Evolutionary conservation across 2,888 invertebrate genomes (phyloP).

Genomic region (Formica aserva): DNA sequence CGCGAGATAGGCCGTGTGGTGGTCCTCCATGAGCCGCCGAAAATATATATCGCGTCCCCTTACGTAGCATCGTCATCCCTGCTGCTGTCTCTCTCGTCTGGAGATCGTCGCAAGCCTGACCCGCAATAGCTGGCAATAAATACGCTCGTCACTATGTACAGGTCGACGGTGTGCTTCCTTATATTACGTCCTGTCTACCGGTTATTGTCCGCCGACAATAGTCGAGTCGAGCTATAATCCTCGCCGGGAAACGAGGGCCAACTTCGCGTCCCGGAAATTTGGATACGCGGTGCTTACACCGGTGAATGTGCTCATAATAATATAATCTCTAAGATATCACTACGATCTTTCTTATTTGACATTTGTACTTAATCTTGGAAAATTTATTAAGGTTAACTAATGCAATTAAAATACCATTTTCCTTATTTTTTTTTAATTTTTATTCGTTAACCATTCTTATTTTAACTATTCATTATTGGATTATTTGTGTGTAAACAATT

Average conservation of each 20-base stretch:
- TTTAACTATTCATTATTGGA: neutral
- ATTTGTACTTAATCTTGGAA: neutral
- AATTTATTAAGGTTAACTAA: neutral
- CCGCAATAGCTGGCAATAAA: constrained; percentile 73
- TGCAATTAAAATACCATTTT: neutral
- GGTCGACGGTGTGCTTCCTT: constrained; percentile 68
- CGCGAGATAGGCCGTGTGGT: constrained; percentile 75
- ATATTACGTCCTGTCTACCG: constrained; percentile 65
- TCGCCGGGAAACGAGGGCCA: neutral
- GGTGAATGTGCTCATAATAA: neutral
- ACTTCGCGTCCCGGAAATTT: constrained; percentile 17
- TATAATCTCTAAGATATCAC: neutral
- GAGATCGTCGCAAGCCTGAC: constrained; percentile 62
- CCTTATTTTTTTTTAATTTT: neutral
- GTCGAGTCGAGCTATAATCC: constrained; percentile 57
- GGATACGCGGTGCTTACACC: neutral
- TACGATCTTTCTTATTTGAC: neutral
- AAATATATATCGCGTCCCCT: constrained; percentile 58
- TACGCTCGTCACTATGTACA: constrained; percentile 76
- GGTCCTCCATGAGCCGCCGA: constrained; percentile 59
- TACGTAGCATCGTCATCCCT: constrained; percentile 37
- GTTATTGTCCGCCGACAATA: constrained; percentile 70
- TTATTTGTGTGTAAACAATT: neutral
- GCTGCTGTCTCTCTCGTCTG: constrained; percentile 55
- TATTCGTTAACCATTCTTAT: neutral